A percentile compares a stretch with the other conserved stretches of the same genome.
Evolutionary conservation across 2,888 invertebrate species (phyloP).

Genomic region (Monopis laevigella): DNA sequence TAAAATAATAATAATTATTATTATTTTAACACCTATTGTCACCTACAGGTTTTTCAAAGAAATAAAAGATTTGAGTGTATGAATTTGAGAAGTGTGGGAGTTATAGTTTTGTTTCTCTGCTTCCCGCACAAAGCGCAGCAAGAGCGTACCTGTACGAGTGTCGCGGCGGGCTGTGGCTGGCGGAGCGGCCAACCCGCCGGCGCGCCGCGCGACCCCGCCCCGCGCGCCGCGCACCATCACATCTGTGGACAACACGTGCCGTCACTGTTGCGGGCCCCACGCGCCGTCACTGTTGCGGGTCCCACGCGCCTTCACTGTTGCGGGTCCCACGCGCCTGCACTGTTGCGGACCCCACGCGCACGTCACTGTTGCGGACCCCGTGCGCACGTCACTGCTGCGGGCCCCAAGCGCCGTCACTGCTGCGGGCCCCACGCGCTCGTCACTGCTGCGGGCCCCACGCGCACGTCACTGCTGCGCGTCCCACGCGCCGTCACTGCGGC

Average conservation of each 20-base stretch:
- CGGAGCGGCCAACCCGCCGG: slow-evolving; percentile 55
- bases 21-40: too few relatives aligned
- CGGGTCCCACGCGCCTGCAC: slow-evolving; percentile 24
- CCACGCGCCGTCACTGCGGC: neutral
- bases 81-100: too few relatives aligned
- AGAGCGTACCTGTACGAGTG: slow-evolving; percentile 27
- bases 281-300: slow-evolving; percentile 32
- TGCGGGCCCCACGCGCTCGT: slow-evolving; percentile 45
- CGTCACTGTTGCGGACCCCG: slow-evolving; percentile 24
- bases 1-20: too few relatives aligned
- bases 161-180: slow-evolving; percentile 45
- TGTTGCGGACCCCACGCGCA: slow-evolving; percentile 45
- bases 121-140: too few relatives aligned
- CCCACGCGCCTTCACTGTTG: slow-evolving; percentile 7
- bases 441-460: slow-evolving; percentile 18
- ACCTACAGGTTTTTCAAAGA: too few relatives aligned
- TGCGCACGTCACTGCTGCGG: slow-evolving; percentile 8
- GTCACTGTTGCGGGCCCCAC: neutral
- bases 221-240: slow-evolving; percentile 9
- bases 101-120: too few relatives aligned
- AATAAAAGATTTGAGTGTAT: too few relatives aligned
- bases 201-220: slow-evolving; percentile 27
- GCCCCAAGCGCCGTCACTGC: slow-evolving; percentile 28
- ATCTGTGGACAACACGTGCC: neutral
- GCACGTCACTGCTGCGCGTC: slow-evolving; percentile 10